Percentiles rank a stretch among this genome's conserved stretches.
Conservation (phyloP, 2,797 vertebrate genomes). For the Telmatherina bonti region DNA sequence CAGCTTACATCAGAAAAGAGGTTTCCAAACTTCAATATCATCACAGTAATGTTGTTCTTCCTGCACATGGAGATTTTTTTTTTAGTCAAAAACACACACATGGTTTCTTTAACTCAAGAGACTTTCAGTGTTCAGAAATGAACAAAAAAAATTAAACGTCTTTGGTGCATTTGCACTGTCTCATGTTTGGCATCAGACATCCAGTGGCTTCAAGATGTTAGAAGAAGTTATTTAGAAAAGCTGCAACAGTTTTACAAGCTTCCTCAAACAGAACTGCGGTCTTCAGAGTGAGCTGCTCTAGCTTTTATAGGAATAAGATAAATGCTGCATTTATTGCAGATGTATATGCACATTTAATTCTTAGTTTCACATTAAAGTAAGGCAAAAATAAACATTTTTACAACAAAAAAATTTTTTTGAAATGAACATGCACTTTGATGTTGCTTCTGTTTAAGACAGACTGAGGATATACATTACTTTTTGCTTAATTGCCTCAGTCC, state of each 20-base stretch:
- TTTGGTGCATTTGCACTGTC: conserved; percentile 33
- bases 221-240: conserved; percentile 55
- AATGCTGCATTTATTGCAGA: neutral
- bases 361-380: too few species aligned
- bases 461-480: too few species aligned
- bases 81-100: conserved; percentile 34
- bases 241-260: conserved; percentile 45
- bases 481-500: neutral
- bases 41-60: conserved; percentile 34
- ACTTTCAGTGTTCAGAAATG: conserved; percentile 4
- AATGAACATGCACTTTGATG: too few species aligned
- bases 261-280: conserved; percentile 22
- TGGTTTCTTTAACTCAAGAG: conserved; percentile 54
- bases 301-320: neutral
- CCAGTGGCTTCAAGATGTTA: conserved; percentile 41
- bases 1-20: neutral
- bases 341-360: neutral
- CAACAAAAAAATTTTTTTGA: too few species aligned
- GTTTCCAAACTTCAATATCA: conserved; percentile 25
- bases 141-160: conserved; percentile 24
- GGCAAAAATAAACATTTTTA: too few species aligned
- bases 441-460: too few species aligned
- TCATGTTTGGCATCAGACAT: conserved; percentile 41
- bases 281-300: conserved; percentile 11
- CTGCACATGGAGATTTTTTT: conserved; percentile 21